Base-by-base conservation (phyloP, 2,113 vertebrate species). In the Acrocephalus kingi region DNA sequence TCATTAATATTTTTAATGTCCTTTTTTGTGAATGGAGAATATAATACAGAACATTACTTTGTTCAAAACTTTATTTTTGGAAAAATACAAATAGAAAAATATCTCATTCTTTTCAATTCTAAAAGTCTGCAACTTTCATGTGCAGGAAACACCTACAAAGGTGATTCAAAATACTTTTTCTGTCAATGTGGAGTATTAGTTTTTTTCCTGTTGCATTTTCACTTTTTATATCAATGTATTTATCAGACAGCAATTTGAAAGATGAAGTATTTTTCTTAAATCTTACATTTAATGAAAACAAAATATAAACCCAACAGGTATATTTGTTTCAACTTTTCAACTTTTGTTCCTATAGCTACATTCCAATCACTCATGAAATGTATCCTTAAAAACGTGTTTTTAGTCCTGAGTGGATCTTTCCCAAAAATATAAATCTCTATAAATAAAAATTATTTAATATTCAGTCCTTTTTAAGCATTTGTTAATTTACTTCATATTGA, bases 71-170 rank as follows among this genome's bases (percentile, higher is more conserved):
- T 33, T 68, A 5, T 6, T 81, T 78, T 88, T 86, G 19, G 11
- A 78, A 59, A 72, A 85, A 68, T 33, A 33, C 16, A 28, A 46
- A 21, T 23, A 84, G 64, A 71, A 75, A 88, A 90, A 55, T 13
- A 56, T 7, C 10, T 56, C 1, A 25, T 80, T 72, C 6, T 51
- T 86, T 68, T 45, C n/a, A 28, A 6, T 75, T 83, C 24, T n/a
- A 73, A 66, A 78, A 73, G 64, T 2, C 3, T 0, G 0, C 9
- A 52, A 39, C 41, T 89, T 74, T 51, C 28, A 41, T 1, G 1
- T 58, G 15, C 51, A 37, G 39, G n/a, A 73, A 88, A 39, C 68
- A 69, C 6, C 17, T 80, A 45, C 33, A 63, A 71, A 88, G 17
- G 1, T 79, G 7, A 49, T 59, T 59, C 11, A 51, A 55, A 4